Conservation (phyloP, 2,797 vertebrate genomes). For the Chlorospingus flavigularis region DNA sequence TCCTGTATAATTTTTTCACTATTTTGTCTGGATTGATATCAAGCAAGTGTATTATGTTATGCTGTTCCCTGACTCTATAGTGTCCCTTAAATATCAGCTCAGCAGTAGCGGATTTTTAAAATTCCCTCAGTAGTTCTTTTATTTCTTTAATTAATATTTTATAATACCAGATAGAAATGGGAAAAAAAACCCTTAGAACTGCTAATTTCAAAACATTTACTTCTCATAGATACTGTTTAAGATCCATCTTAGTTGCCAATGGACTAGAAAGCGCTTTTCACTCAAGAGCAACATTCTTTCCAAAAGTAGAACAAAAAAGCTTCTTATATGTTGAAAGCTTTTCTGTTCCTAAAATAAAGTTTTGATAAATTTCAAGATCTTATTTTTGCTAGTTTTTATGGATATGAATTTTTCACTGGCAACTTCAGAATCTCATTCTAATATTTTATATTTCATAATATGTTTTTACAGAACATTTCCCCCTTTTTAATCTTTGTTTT, state of each 20-base stretch:
- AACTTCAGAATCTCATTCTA: neutral
- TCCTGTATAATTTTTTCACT: neutral
- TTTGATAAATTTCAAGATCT: neutral
- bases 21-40: conserved; percentile 1
- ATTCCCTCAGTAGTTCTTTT: neutral
- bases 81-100: neutral
- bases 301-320: neutral
- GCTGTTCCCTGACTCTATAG: neutral
- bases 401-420: neutral
- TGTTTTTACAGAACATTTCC: neutral
- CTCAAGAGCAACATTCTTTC: neutral
- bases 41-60: neutral
- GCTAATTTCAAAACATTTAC: neutral
- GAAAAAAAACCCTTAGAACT: neutral
- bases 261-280: neutral
- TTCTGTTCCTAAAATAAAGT: neutral
- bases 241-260: neutral
- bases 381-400: neutral
- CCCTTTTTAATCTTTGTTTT: neutral
- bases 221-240: neutral
- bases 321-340: neutral
- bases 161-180: neutral
- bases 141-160: neutral
- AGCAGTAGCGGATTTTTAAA: neutral
- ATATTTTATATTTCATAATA: neutral